phyloP scores from a whole-genome alignment of 2,113 vertebrate species.

The Clarias batrachus region DNA sequence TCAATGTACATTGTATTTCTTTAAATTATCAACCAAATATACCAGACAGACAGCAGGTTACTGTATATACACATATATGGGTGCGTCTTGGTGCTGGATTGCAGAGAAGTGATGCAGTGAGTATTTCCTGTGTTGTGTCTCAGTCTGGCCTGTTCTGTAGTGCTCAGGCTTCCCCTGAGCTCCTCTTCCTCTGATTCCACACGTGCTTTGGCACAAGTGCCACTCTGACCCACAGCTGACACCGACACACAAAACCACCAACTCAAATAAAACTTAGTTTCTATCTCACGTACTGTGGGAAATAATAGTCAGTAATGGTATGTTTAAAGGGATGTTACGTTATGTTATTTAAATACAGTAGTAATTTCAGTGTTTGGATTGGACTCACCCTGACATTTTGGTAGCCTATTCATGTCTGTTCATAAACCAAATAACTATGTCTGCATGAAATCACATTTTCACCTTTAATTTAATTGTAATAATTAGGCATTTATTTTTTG shows the following conservation, averaged over 20 bases:
- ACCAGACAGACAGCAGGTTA: not conserved
- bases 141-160: not conserved
- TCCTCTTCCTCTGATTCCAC: constrained; percentile 17
- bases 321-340: not conserved
- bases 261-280: not conserved
- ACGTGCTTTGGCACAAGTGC: constrained; percentile 9
- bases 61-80: not conserved
- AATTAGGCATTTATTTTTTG: not conserved
- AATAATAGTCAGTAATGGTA: not conserved
- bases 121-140: constrained; percentile 17
- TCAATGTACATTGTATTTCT: not conserved
- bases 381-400: not conserved
- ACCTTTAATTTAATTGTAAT: not conserved
- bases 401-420: not conserved
- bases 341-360: not conserved
- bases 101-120: not conserved
- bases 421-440: not conserved
- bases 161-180: constrained; percentile 1
- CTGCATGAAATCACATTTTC: not conserved
- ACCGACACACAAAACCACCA: not conserved
- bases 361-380: constrained; percentile 6
- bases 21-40: not conserved
- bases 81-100: not conserved
- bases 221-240: constrained; percentile 2
- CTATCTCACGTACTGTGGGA: not conserved